These are phyloP conservation scores for Alviniconcha strummeri DNA, from an alignment of 2,888 invertebrate genomes.

Conservation along the genomic window DNA sequence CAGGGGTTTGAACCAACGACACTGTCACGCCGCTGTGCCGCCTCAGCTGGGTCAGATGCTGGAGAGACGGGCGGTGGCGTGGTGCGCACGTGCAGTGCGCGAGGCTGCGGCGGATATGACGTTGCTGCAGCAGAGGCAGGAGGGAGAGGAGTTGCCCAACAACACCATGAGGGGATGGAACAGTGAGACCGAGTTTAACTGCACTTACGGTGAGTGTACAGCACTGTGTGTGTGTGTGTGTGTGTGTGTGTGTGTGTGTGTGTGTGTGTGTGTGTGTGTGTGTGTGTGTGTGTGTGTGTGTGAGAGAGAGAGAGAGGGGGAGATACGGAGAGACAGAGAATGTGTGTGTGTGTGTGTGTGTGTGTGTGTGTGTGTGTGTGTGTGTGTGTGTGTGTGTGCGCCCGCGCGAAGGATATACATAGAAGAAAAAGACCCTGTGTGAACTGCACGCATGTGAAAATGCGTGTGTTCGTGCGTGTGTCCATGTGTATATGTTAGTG, in stretches of 20 bases:
- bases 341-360: neutral
- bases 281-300: neutral
- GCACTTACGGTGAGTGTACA: neutral
- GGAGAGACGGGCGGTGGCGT: neutral
- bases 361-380: neutral
- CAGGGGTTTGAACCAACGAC: neutral
- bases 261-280: constrained; percentile 9
- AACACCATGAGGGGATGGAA: neutral
- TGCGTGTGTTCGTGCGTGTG: no score
- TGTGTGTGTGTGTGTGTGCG: neutral
- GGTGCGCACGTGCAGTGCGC: constrained; percentile 3
- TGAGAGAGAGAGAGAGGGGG: no score
- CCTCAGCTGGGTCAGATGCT: neutral
- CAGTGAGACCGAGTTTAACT: neutral
- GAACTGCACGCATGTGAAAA: no score
- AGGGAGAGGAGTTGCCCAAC: neutral
- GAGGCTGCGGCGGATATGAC: constrained; percentile 26
- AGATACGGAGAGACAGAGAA: no score
- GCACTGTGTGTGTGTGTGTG: constrained; percentile 2
- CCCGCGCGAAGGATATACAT: neutral
- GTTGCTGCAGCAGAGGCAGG: neutral
- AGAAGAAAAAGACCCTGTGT: no score
- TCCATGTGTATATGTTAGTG: no score
- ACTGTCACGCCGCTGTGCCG: constrained; percentile 3
- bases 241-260: constrained; percentile 11